Evolutionary conservation across 2,797 vertebrate genomes (phyloP).

Genomic region (Fratercula arctica): DNA sequence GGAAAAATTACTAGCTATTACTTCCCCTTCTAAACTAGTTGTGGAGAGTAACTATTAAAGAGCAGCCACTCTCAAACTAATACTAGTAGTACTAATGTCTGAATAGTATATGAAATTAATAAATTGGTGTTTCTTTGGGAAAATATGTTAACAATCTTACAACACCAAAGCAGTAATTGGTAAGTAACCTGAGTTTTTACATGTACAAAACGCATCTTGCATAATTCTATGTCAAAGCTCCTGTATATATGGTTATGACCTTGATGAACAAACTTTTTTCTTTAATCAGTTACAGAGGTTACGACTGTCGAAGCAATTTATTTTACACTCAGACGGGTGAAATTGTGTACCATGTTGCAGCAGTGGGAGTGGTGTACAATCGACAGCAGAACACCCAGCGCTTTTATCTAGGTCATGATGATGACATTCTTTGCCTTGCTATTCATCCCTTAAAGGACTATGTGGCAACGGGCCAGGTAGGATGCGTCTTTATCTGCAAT

Average conservation of each 20-base stretch:
- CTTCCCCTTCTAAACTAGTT: background rate
- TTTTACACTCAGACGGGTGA: slow-evolving; percentile 98
- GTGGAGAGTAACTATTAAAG: background rate
- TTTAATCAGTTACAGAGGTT: slow-evolving; percentile 84
- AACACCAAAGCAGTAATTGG: background rate
- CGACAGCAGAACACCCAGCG: slow-evolving; percentile 96
- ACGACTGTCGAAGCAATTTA: slow-evolving; percentile 89
- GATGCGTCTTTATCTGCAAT: background rate
- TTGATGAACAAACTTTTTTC: background rate
- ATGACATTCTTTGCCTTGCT: slow-evolving; percentile 95
- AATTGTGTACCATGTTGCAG: slow-evolving; percentile 97
- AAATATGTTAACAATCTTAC: background rate
- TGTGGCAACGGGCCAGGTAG: slow-evolving; percentile 97
- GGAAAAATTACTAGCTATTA: too few species aligned
- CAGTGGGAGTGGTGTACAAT: slow-evolving; percentile 96
- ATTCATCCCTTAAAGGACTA: slow-evolving; percentile 97
- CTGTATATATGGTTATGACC: background rate
- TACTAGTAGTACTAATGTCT: background rate
- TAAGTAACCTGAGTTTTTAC: background rate
- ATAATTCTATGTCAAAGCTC: background rate
- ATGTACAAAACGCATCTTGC: background rate
- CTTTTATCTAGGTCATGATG: slow-evolving; percentile 96
- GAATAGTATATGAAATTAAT: background rate
- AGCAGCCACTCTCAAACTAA: background rate
- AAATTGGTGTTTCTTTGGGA: background rate